Percentiles rank a stretch among this genome's conserved stretches.
Evolutionary conservation across 2,113 vertebrate genomes (phyloP).

Genomic region (mouse (Mus musculus)): GRCm39 chrX:51904001-51904500

Average conservation of each 20-base stretch:
- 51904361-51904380: not conserved
- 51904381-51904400: not conserved
- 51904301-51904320: not conserved
- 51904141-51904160: not conserved
- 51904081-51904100: not conserved
- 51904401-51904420: not conserved
- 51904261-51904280: not conserved
- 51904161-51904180: no score
- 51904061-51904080: not conserved
- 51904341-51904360: not conserved
- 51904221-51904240: not conserved
- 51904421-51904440: constrained; percentile 38
- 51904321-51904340: not conserved
- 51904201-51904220: not conserved
- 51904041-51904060: not conserved
- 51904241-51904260: not conserved
- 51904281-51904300: not conserved
- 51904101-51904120: not conserved
- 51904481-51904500: not conserved
- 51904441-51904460: not conserved
- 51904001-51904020: not conserved
- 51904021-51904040: not conserved
- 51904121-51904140: not conserved
- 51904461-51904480: not conserved
- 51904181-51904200: not conserved